Base-by-base conservation (phyloP, 2,113 vertebrate genomes). In the Macroglossus sobrinus region DNA sequence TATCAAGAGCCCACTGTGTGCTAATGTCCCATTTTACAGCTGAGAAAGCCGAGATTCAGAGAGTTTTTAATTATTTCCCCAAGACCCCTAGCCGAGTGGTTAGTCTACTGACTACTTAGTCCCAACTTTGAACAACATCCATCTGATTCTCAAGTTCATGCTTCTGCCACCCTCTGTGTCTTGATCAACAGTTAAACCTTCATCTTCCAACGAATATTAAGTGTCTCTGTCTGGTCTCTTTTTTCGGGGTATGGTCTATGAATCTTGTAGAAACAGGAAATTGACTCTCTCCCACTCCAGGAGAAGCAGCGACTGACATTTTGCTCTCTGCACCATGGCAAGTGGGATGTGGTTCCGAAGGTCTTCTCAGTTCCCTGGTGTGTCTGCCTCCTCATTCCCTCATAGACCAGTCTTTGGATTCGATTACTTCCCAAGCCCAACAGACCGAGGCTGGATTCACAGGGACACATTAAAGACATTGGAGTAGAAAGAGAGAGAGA, bases 21-120 rank as follows among this genome's bases (percentile, higher is more conserved):
- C 57, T 63, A 47, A 40, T 61, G 19, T 61, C 40, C 22, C 43
- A 22, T 63, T 74, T 72, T 43, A 57, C 8, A 68, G 63, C 86
- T 47, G 55, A 85, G 66, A 86, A 66, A 90, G 43, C 35, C 40
- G 53, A 72, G 87, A 22, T 50, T 87, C 50, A 63, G 75, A 86
- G 84, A 64, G 22, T 50, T 30, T 64, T 24, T 45, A 66, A 33
- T 53, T 14, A 57, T 19, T 76, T 93, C 30, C 35, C 4, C 14
- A 68, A 59, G 24, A 30, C 24, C 12, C 14, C 6, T 66, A 43
- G 33, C 40, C 0, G 4, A 33, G n/a, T 57, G 38, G 30, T 63
- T 72, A 50, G 35, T 63, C 38, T 59, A 18, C 55, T 40, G 55
- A 59, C 55, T 40, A 80, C n/a, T 64, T 61, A 59, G 38, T 38